A percentile compares a stretch with the other conserved stretches of the same genome.
Conservation (phyloP, 92 coral and sea anemone species). For the Ricordea florida region DNA sequence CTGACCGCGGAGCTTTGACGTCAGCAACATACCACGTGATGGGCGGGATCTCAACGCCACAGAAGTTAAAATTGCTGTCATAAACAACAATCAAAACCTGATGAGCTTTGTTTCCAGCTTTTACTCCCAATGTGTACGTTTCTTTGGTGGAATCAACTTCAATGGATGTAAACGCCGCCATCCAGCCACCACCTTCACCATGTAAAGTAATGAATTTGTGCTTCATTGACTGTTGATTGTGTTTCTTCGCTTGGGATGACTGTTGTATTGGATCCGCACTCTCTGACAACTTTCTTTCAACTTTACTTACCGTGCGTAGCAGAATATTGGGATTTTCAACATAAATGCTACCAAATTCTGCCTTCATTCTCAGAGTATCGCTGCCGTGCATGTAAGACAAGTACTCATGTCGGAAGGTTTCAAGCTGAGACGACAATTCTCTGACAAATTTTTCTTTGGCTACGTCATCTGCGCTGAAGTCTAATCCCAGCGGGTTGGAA, state of each 20-base stretch:
- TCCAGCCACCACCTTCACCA: conserved; percentile 3
- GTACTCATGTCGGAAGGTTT: conserved; percentile 25
- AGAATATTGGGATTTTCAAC: conserved; percentile 29
- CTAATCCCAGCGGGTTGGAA: too few relatives aligned
- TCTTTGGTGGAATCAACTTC: not conserved
- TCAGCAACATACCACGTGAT: conserved; percentile 77
- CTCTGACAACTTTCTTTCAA: conserved; percentile 31
- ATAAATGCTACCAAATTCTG: conserved; percentile 78
- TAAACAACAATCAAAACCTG: conserved; percentile 30
- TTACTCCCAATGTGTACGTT: conserved; percentile 51
- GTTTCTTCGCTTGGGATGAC: not conserved
- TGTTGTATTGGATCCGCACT: conserved; percentile 47
- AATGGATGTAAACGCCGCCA: conserved; percentile 3
- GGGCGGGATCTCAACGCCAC: conserved; percentile 64
- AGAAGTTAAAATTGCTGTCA: conserved; percentile 49
- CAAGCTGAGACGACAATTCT: conserved; percentile 44
- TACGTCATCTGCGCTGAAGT: too few relatives aligned
- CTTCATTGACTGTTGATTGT: not conserved
- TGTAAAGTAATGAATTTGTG: conserved; percentile 22
- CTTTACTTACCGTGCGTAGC: not conserved
- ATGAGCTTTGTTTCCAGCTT: conserved; percentile 50
- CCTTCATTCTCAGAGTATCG: conserved; percentile 29
- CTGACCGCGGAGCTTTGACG: conserved; percentile 60
- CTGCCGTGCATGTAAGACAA: conserved; percentile 67
- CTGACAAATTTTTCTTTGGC: conserved; percentile 43